Evolutionary conservation across 1,140 invertebrate genomes (phyloP), one percentile per base, ranked within the genome.

Genomic region (Chionoecetes opilio): DNA sequence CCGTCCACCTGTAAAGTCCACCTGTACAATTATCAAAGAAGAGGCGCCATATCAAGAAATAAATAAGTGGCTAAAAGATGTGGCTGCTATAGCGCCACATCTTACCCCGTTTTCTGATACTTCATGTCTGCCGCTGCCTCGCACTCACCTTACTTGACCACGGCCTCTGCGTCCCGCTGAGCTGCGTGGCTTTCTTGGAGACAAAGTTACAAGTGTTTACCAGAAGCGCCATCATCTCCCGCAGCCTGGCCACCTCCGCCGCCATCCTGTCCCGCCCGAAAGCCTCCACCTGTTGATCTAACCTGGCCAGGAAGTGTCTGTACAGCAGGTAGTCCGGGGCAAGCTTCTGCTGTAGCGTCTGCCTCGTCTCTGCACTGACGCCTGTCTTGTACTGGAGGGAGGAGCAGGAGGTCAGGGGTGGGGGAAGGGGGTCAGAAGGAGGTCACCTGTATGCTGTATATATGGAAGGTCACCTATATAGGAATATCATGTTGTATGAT

Each of bases 241-340:
- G 84, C 35, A 96, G 92, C 63, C 46, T 87, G 1, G 34, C 34
- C 63, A 96, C 91, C 35, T 96, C 96, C 86, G 37, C 17, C 11
- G 82, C 92, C 96, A 96, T 96, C 34, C 92, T 37, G 0, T 93
- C 53, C 41, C 86, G 89, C 86, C 96, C 96, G 89, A 96, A 96
- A 26, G 31, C 35, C 6, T 94, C 91, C 14, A 96, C 95, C 31
- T 92, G 84, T 35, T 63, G 17, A 29, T 96, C 95, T n/a, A 96
- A 94, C 82, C 92, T 92, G 6, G 46, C 26, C 14, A n/a, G 0
- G 89, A 96, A 96, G 89, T 96, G 91, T 9, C 87, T 29, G 95
- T 96, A 96, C 9, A 96, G 38, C 38, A 92, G 92, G 84, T 91
- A 95, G 84, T 96, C 96, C 41, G 87, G 92, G n/a, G 32, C 53